A percentile compares a stretch with the other conserved stretches of the same genome.
These are phyloP conservation scores for Stenichneumon culpator DNA, from an alignment of 2,888 invertebrate genomes.

Conservation along the genomic window DNA sequence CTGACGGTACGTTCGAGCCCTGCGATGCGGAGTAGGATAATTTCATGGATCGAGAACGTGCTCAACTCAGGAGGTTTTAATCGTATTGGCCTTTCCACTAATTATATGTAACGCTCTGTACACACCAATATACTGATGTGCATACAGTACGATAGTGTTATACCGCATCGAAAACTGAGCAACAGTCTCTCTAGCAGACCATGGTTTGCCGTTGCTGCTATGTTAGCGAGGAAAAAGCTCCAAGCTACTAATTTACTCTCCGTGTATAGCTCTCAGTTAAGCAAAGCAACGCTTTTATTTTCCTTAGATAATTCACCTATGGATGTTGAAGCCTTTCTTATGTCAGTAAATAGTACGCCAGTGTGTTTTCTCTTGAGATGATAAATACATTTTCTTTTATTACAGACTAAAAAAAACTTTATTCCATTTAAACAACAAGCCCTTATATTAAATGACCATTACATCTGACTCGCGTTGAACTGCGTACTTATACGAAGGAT, in stretches of 20 bases:
- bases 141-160: not conserved
- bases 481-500: not conserved
- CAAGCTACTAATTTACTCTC: conserved; percentile 11
- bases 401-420: not conserved
- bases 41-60: conserved; percentile 72
- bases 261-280: not conserved
- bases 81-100: conserved; percentile 22
- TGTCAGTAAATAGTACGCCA: not conserved
- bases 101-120: not conserved
- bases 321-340: not conserved
- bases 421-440: not conserved
- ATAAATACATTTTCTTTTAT: too few relatives aligned
- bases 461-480: conserved; percentile 6
- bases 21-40: conserved; percentile 66
- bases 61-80: conserved; percentile 62
- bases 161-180: conserved; percentile 3
- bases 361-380: not conserved
- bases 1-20: conserved; percentile 68
- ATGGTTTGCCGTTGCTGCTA: conserved; percentile 18
- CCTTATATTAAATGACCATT: not conserved
- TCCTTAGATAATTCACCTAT: not conserved
- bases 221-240: conserved; percentile 17
- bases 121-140: not conserved
- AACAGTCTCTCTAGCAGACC: conserved; percentile 15
- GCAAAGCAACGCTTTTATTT: not conserved